Evolutionary conservation across 2,113 vertebrate species (phyloP).

Genomic region (rabbit (Oryctolagus cuniculus)): DNA sequence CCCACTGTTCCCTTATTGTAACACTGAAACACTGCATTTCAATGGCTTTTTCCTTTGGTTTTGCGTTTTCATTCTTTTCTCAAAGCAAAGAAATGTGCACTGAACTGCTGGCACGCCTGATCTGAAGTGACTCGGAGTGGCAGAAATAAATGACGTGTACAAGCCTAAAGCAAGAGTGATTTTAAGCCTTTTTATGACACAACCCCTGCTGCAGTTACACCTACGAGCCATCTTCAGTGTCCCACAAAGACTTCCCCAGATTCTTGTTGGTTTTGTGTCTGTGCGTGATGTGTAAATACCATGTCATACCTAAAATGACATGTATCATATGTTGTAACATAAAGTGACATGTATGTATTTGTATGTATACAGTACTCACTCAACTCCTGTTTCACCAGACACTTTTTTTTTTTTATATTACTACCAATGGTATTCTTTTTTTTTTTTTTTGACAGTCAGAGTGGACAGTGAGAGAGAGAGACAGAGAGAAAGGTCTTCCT

Average conservation of each 20-base stretch:
- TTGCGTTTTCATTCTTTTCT: constrained; percentile 69
- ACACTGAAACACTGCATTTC: constrained; percentile 57
- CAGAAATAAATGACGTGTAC: constrained; percentile 78
- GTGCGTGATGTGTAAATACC: neutral
- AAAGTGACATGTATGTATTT: neutral
- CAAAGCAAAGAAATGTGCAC: constrained; percentile 75
- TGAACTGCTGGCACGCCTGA: constrained; percentile 73
- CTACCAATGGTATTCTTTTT: too few relatives aligned
- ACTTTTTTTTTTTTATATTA: too few relatives aligned
- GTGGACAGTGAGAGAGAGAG: too few relatives aligned
- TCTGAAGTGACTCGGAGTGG: constrained; percentile 78
- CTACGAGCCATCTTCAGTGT: neutral
- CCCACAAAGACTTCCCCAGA: neutral
- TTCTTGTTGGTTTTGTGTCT: constrained; percentile 4
- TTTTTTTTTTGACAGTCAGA: too few relatives aligned
- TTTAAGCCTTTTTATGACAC: constrained; percentile 75
- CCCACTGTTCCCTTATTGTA: constrained; percentile 27
- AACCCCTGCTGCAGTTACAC: constrained; percentile 50
- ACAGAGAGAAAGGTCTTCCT: too few relatives aligned
- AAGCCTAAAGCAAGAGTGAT: constrained; percentile 46
- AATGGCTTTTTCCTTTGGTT: neutral
- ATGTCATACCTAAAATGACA: too few relatives aligned
- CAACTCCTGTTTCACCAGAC: neutral
- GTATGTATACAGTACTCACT: neutral
- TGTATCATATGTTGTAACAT: too few relatives aligned